Evolutionary conservation across 2,113 vertebrate species (phyloP).

Genomic region (Gambusia affinis): DNA sequence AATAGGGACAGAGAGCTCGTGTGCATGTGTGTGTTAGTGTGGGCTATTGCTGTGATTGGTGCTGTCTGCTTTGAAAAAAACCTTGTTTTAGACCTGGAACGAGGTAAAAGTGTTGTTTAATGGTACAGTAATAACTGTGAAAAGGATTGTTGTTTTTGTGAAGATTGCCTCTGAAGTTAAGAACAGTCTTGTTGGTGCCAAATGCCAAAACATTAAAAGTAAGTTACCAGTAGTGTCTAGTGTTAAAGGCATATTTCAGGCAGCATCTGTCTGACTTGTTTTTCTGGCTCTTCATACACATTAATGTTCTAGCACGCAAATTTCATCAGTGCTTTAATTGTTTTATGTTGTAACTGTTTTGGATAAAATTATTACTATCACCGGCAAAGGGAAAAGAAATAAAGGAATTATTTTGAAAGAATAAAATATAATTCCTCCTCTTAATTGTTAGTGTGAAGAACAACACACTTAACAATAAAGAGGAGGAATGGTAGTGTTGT

Average conservation of each 20-base stretch:
- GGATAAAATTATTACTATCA: not conserved
- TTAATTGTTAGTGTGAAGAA: not conserved
- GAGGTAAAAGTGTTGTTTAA: conserved; percentile 3
- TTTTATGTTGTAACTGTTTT: conserved; percentile 23
- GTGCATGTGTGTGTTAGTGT: not conserved
- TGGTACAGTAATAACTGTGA: not conserved
- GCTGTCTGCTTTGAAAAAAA: conserved; percentile 3
- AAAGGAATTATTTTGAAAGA: not conserved
- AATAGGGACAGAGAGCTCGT: not conserved
- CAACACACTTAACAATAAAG: no score
- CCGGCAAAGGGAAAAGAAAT: not conserved
- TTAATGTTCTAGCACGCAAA: not conserved
- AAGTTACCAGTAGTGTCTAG: not conserved
- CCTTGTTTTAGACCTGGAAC: not conserved
- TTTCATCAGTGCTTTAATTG: conserved; percentile 18
- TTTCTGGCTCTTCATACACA: not conserved
- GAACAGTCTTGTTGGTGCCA: conserved; percentile 15
- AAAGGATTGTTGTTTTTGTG: conserved; percentile 1
- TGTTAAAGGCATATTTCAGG: not conserved
- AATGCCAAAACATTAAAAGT: conserved; percentile 7
- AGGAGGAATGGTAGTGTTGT: no score
- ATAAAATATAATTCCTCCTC: not conserved
- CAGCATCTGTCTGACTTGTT: not conserved
- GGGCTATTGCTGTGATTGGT: not conserved
- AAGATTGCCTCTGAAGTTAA: not conserved